Evolutionary conservation across 2,888 invertebrate genomes (phyloP).

Genomic region (Sclerodermus sp.): DNA sequence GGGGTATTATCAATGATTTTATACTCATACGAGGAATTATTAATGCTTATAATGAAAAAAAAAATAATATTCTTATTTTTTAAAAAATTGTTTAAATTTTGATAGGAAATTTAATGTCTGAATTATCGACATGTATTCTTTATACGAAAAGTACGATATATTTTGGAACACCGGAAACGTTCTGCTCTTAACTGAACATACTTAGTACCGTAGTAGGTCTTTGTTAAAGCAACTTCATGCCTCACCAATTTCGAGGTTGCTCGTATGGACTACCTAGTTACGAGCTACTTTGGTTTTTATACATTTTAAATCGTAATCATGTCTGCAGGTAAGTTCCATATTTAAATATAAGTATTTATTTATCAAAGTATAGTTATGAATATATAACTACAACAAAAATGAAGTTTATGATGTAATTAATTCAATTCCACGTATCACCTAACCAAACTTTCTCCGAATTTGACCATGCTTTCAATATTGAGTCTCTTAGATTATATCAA

Average conservation of each 20-base stretch:
- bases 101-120: too few species aligned
- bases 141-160: too few species aligned
- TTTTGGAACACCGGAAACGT: too few species aligned
- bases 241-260: conserved; percentile 25
- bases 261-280: conserved; percentile 25
- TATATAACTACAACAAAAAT: not conserved
- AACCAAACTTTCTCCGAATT: conserved; percentile 43
- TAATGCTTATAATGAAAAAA: too few species aligned
- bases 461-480: conserved; percentile 47
- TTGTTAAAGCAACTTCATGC: conserved; percentile 19
- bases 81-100: too few species aligned
- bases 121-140: too few species aligned
- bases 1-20: too few species aligned
- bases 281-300: conserved; percentile 34
- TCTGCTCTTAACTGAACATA: not conserved
- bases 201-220: not conserved
- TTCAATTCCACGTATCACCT: conserved; percentile 31
- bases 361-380: not conserved
- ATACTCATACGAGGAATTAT: too few species aligned
- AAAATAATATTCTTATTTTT: too few species aligned
- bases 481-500: not conserved
- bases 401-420: conserved; percentile 1
- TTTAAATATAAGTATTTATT: not conserved
- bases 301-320: conserved; percentile 39
- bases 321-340: conserved; percentile 42